phyloP scores from a whole-genome alignment of 2,113 vertebrate genomes.

The Apteryx mantelli region DNA sequence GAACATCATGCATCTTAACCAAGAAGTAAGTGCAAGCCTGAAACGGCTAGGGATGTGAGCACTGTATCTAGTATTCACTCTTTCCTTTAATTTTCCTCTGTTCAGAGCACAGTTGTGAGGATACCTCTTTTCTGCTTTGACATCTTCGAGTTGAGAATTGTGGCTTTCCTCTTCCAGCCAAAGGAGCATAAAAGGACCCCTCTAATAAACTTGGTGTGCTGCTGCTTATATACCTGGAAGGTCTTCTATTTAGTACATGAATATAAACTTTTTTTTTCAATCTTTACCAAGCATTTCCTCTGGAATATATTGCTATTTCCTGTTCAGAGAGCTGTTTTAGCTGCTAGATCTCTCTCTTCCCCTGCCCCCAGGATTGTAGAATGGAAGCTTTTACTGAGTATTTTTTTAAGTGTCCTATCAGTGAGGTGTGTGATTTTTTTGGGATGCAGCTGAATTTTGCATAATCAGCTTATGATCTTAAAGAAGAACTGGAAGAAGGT shows the following conservation, averaged over 20 bases:
- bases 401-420: neutral
- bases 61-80: neutral
- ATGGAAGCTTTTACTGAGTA: neutral
- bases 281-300: neutral
- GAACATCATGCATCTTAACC: constrained; percentile 37
- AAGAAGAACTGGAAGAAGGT: neutral
- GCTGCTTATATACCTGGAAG: neutral
- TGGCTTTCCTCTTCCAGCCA: constrained; percentile 16
- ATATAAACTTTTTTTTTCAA: neutral
- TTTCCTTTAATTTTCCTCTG: neutral
- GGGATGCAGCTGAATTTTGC: neutral
- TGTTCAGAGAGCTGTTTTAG: neutral
- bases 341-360: neutral
- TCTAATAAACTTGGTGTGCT: neutral
- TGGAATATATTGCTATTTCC: neutral
- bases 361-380: neutral
- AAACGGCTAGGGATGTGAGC: neutral
- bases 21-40: constrained; percentile 49
- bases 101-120: neutral
- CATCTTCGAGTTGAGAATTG: neutral
- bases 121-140: neutral
- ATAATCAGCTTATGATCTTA: neutral
- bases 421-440: neutral
- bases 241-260: neutral
- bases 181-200: neutral